phyloP scores from a whole-genome alignment of 1,140 invertebrate species.

The Ceratina calcarata region DNA sequence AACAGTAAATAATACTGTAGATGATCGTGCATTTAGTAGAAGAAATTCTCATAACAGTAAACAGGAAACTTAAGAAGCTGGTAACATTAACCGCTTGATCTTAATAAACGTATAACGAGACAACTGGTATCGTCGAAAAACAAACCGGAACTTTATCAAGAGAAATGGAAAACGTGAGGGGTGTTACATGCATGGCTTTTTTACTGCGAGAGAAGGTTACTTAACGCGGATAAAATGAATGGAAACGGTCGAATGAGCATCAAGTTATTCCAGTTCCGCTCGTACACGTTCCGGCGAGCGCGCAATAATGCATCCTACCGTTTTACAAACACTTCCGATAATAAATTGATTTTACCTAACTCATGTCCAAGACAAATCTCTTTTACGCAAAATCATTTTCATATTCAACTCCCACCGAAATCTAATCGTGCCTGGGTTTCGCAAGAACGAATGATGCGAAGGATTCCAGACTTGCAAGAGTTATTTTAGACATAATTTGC shows the following conservation, averaged over 20 bases:
- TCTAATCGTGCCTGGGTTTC: too few species aligned
- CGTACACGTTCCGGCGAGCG: slow-evolving; percentile 43
- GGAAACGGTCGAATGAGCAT: slow-evolving; percentile 41
- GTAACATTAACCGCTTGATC: too few species aligned
- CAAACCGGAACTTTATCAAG: background rate
- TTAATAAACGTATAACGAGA: background rate
- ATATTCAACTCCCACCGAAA: too few species aligned
- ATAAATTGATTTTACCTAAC: slow-evolving; percentile 8
- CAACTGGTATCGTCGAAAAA: background rate
- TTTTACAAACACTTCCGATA: slow-evolving; percentile 53
- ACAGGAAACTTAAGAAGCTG: too few species aligned
- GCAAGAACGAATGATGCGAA: too few species aligned
- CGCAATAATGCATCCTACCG: slow-evolving; percentile 54
- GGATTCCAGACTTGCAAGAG: too few species aligned
- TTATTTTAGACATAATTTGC: too few species aligned
- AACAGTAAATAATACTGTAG: too few species aligned
- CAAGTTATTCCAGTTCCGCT: slow-evolving; percentile 33
- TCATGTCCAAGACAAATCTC: too few species aligned
- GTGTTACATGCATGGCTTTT: slow-evolving; percentile 19
- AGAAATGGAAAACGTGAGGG: slow-evolving; percentile 9
- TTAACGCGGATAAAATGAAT: slow-evolving; percentile 32
- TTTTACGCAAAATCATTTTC: too few species aligned
- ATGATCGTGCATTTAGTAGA: too few species aligned
- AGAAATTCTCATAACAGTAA: too few species aligned
- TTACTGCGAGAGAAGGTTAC: slow-evolving; percentile 13